phyloP scores from a whole-genome alignment of 2,797 vertebrate genomes.

The Gouania willdenowi region DNA sequence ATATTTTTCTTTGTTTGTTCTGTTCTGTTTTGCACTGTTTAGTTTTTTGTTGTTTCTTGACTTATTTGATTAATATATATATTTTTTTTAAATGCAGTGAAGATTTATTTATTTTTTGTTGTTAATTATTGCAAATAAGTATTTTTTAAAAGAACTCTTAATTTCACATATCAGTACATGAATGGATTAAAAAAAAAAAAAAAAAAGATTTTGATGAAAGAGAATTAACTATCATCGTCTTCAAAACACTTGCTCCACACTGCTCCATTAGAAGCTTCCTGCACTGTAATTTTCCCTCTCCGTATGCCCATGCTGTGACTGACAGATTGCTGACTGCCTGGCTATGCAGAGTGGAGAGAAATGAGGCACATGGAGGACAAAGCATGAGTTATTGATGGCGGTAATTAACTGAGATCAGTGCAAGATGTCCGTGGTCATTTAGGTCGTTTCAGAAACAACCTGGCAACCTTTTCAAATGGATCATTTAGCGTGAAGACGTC shows the following conservation, averaged over 20 bases:
- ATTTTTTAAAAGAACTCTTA: no score
- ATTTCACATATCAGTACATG: constrained; percentile 2
- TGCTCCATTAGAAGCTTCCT: constrained; percentile 9
- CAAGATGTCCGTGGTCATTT: constrained; percentile 21
- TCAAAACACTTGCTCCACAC: constrained; percentile 3
- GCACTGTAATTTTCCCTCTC: constrained; percentile 22
- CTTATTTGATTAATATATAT: no score
- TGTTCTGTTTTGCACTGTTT: no score
- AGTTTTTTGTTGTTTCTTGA: no score
- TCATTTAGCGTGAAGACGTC: neutral
- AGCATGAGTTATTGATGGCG: constrained; percentile 28
- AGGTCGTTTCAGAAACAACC: constrained; percentile 6
- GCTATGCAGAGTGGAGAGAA: constrained; percentile 26
- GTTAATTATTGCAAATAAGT: no score
- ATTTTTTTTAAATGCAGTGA: no score
- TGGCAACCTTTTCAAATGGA: neutral
- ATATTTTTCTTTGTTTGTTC: no score
- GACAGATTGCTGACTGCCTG: constrained; percentile 32
- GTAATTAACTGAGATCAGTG: constrained; percentile 25
- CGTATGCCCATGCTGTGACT: constrained; percentile 15
- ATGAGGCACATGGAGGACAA: constrained; percentile 24
- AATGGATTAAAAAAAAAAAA: neutral
- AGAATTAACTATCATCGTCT: neutral
- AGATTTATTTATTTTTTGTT: no score
- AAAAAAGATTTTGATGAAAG: neutral